phyloP scores from a whole-genome alignment of 2,113 vertebrate species.

The Dromiciops gliroides region DNA sequence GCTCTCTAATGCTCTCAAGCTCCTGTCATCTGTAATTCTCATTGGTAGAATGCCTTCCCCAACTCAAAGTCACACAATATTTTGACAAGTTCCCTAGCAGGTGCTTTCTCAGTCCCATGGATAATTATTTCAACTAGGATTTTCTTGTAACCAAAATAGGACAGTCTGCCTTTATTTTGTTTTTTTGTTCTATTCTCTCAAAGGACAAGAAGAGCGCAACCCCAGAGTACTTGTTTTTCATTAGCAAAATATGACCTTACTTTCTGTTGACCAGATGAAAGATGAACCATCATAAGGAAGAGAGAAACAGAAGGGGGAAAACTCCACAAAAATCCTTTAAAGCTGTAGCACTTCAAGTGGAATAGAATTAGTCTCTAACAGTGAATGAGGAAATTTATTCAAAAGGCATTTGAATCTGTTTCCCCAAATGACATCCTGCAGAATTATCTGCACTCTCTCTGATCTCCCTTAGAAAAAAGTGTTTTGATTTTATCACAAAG shows the following conservation, averaged over 20 bases:
- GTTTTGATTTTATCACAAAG: conserved; percentile 23
- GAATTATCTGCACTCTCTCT: conserved; percentile 57
- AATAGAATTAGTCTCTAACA: conserved; percentile 62
- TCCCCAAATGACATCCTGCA: conserved; percentile 34
- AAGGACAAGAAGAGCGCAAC: conserved; percentile 28
- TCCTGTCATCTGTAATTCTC: conserved; percentile 69
- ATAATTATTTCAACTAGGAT: conserved; percentile 77
- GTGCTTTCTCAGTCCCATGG: conserved; percentile 69
- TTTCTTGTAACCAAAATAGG: conserved; percentile 72
- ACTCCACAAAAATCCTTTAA: conserved; percentile 21
- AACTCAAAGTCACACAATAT: conserved; percentile 55
- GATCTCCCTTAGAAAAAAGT: conserved; percentile 16
- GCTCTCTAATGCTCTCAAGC: conserved; percentile 57
- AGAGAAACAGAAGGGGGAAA: fast-evolving
- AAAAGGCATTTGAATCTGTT: conserved; percentile 50
- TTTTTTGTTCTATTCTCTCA: conserved; percentile 38
- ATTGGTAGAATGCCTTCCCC: conserved; percentile 63
- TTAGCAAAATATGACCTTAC: conserved; percentile 68
- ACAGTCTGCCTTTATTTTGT: conserved; percentile 57
- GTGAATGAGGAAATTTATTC: conserved; percentile 46
- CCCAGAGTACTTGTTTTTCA: conserved; percentile 58
- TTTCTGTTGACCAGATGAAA: conserved; percentile 57
- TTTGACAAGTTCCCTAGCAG: conserved; percentile 74
- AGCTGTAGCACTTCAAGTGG: conserved; percentile 24
- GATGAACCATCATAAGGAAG: not conserved